phyloP scores from a whole-genome alignment of 2,888 invertebrate genomes.

The Drosophila kuntzei region DNA sequence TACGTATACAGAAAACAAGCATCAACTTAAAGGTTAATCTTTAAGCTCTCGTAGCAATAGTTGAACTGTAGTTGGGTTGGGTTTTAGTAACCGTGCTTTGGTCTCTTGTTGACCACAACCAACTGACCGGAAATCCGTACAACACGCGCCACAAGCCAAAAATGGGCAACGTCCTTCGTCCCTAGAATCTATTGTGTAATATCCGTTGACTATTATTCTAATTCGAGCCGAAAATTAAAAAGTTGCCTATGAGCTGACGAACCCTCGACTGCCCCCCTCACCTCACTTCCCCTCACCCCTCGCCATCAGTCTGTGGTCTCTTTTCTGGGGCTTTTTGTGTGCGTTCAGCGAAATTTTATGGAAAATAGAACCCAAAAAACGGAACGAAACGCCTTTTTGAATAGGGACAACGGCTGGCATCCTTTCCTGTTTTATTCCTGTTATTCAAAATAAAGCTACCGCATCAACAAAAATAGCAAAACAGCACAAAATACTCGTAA shows the following conservation, averaged over 20 bases:
- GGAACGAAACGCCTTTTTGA: conserved; percentile 62
- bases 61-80: conserved; percentile 1
- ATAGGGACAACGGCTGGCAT: conserved; percentile 48
- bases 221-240: conserved; percentile 79
- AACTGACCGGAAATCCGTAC: conserved; percentile 68
- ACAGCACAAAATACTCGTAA: conserved; percentile 59
- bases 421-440: conserved; percentile 61
- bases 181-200: conserved; percentile 64
- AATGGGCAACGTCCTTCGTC: conserved; percentile 19
- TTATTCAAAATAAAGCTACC: conserved; percentile 71
- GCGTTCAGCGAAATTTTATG: conserved; percentile 65
- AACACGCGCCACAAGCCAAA: conserved; percentile 43
- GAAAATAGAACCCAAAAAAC: conserved; percentile 64
- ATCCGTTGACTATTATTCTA: conserved; percentile 78
- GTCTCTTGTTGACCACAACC: conserved; percentile 35
- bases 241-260: conserved; percentile 46
- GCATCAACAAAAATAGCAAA: conserved; percentile 74
- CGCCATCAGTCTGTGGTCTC: conserved; percentile 12
- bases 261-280: conserved; percentile 6
- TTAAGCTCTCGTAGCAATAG: background rate
- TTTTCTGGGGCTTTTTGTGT: conserved; percentile 35
- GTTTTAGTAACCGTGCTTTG: conserved; percentile 32
- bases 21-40: conserved; percentile 12
- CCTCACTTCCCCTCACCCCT: background rate
- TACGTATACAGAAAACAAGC: background rate